phyloP scores from a whole-genome alignment of 2,888 invertebrate genomes.

The Kryphioiulus occultus region DNA sequence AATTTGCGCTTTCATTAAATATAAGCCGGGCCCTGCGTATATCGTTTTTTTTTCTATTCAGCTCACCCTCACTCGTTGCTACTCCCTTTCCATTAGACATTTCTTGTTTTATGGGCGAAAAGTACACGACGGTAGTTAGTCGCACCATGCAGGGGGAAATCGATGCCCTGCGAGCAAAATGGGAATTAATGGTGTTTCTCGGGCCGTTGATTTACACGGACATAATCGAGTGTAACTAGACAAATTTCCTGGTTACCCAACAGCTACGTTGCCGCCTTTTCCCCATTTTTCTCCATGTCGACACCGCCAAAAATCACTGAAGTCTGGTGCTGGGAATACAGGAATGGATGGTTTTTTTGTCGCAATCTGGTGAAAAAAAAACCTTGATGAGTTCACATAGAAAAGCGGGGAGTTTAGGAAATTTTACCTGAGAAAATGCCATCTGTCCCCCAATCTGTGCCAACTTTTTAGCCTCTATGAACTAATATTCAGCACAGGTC shows the following conservation, averaged over 20 bases:
- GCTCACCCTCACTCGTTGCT: neutral
- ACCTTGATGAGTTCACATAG: too few species aligned
- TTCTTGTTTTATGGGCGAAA: constrained; percentile 8
- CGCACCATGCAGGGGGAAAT: neutral
- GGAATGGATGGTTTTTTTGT: too few species aligned
- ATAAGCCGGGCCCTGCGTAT: neutral
- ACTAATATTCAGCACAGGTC: too few species aligned
- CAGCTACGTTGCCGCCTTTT: neutral
- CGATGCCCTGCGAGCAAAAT: neutral
- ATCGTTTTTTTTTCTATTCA: neutral
- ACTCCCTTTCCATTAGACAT: neutral
- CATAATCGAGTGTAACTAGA: constrained; percentile 36
- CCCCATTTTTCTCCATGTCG: neutral
- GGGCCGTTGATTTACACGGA: neutral
- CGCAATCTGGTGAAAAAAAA: too few species aligned
- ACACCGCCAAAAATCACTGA: neutral
- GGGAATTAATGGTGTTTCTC: neutral
- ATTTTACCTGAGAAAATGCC: too few species aligned
- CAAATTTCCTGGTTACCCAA: neutral
- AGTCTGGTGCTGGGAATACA: too few species aligned
- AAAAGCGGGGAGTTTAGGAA: too few species aligned
- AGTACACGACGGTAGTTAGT: constrained; percentile 20
- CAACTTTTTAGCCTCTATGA: too few species aligned
- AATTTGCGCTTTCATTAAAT: constrained; percentile 8
- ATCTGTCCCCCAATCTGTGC: too few species aligned